phyloP scores from a whole-genome alignment of 2,113 vertebrate genomes.

The Atractosteus spatula region DNA sequence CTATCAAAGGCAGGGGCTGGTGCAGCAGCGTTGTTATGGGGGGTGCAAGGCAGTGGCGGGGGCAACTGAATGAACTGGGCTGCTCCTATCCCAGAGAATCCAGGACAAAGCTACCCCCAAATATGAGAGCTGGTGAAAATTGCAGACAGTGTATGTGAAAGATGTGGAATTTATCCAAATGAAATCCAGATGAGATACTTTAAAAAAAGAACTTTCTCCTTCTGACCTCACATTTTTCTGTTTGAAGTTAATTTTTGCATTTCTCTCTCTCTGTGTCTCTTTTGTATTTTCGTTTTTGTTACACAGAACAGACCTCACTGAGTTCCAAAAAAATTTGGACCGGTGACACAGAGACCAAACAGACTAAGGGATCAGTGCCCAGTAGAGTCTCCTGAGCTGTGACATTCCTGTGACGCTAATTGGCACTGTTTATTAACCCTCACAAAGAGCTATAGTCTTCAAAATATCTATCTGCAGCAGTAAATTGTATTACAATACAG shows the following conservation, averaged over 20 bases:
- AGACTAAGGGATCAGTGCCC: too few relatives aligned
- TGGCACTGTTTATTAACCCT: too few relatives aligned
- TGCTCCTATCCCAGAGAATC: constrained; percentile 24
- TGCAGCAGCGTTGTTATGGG: background rate
- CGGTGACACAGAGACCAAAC: too few relatives aligned
- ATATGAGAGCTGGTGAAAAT: constrained; percentile 57
- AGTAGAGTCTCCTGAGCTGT: too few relatives aligned
- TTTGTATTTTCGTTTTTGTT: constrained; percentile 28
- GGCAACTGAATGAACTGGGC: constrained; percentile 6
- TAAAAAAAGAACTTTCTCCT: constrained; percentile 49
- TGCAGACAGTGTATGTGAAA: constrained; percentile 60
- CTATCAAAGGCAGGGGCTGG: constrained; percentile 15
- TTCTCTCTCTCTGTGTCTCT: constrained; percentile 24
- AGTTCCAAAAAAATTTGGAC: too few relatives aligned
- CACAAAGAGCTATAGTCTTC: too few relatives aligned
- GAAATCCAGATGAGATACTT: constrained; percentile 69
- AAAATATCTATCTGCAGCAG: too few relatives aligned
- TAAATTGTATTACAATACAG: too few relatives aligned
- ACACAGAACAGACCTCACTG: constrained; percentile 1
- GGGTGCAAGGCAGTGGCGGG: background rate
- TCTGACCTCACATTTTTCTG: constrained; percentile 58
- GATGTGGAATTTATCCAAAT: constrained; percentile 68
- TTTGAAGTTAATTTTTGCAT: constrained; percentile 38
- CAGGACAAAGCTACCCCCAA: constrained; percentile 22
- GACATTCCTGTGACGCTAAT: too few relatives aligned